Conservation (phyloP, 2,888 invertebrate species). For the Melanotus villosus region DNA sequence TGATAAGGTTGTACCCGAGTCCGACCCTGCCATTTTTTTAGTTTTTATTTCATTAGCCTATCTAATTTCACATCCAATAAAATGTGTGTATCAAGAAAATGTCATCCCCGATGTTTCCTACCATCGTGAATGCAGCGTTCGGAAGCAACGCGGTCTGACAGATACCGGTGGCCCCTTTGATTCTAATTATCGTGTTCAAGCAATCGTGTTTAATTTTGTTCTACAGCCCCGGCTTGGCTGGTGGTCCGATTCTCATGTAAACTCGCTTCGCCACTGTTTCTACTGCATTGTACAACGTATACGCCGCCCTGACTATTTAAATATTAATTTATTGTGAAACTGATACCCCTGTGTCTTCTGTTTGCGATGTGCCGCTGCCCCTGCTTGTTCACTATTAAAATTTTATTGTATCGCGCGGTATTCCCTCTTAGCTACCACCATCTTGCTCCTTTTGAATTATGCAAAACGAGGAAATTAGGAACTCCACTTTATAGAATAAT, state of each 20-base stretch:
- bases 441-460: constrained; percentile 5
- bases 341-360: constrained; percentile 40
- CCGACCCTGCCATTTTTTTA: not conserved
- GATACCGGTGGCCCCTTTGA: constrained; percentile 46
- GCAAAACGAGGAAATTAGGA: constrained; percentile 1
- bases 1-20: too few species aligned
- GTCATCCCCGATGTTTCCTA: constrained; percentile 23
- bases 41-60: constrained; percentile 18
- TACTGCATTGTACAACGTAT: constrained; percentile 40
- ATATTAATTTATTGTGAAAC: constrained; percentile 50
- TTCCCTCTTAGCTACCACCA: not conserved
- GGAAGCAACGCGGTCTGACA: constrained; percentile 46
- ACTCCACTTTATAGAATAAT: not conserved
- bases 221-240: constrained; percentile 46
- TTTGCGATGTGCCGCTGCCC: not conserved
- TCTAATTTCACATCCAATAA: constrained; percentile 31
- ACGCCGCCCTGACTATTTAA: constrained; percentile 41
- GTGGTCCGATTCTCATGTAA: constrained; percentile 51
- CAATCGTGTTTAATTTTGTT: constrained; percentile 51
- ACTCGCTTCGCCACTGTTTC: constrained; percentile 42
- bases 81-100: constrained; percentile 16
- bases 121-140: constrained; percentile 34
- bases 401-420: constrained; percentile 7
- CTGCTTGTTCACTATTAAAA: constrained; percentile 3
- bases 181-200: constrained; percentile 53